phyloP scores from a whole-genome alignment of 2,888 invertebrate genomes.

The Tribolium freemani region DNA sequence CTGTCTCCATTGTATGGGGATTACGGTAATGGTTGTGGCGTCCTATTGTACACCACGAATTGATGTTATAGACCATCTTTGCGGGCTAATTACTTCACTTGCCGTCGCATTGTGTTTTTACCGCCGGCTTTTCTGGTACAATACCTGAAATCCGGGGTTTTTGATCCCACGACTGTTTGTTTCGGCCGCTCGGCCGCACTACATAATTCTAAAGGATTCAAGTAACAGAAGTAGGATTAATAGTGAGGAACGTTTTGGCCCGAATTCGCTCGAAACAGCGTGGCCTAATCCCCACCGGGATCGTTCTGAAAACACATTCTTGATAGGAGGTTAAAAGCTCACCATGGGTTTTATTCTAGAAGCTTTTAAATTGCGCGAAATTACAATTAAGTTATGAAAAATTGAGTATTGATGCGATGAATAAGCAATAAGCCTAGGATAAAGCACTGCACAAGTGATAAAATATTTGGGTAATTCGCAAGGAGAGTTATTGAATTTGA shows the following conservation, averaged over 20 bases:
- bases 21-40: slow-evolving; percentile 8
- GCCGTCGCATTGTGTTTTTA: slow-evolving; percentile 7
- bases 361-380: background rate
- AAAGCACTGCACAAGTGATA: background rate
- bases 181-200: slow-evolving; percentile 14
- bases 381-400: background rate
- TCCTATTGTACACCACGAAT: slow-evolving; percentile 11
- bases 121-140: background rate
- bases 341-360: slow-evolving; percentile 31
- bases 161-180: background rate
- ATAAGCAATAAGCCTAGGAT: background rate
- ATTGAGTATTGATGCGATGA: too few species aligned
- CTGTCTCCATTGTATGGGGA: background rate
- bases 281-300: slow-evolving; percentile 26
- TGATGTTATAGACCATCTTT: slow-evolving; percentile 11
- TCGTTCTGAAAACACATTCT: slow-evolving; percentile 36
- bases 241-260: slow-evolving; percentile 15
- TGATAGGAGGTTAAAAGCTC: slow-evolving; percentile 20
- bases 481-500: background rate
- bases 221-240: slow-evolving; percentile 35
- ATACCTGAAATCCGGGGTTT: background rate
- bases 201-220: slow-evolving; percentile 28
- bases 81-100: slow-evolving; percentile 2
- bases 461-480: background rate
- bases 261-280: slow-evolving; percentile 3